A percentile compares a stretch with the other conserved stretches of the same genome.
These are phyloP conservation scores for Pachliopta kotzebuea DNA, from an alignment of 2,888 invertebrate genomes.

Conservation along the genomic window DNA sequence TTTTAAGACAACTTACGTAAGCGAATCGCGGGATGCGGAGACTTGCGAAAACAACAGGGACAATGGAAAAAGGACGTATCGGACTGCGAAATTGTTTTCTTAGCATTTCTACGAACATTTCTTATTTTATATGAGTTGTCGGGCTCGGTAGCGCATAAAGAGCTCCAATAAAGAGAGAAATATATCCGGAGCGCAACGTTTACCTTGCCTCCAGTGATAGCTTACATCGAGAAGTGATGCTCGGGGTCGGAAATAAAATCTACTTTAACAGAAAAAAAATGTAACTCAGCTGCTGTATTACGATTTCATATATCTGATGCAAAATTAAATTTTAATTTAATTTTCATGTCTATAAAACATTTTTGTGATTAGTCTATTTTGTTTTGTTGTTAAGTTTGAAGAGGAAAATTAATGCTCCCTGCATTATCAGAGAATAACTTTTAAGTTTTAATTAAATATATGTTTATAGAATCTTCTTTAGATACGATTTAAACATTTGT, in stretches of 20 bases:
- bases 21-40: constrained; percentile 32
- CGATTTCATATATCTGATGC: too few species aligned
- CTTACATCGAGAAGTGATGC: constrained; percentile 16
- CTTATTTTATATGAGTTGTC: constrained; percentile 38
- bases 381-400: too few species aligned
- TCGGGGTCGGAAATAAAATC: background rate
- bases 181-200: constrained; percentile 34
- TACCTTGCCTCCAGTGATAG: constrained; percentile 27
- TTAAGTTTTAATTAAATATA: too few species aligned
- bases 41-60: constrained; percentile 37
- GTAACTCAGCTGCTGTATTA: too few species aligned
- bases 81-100: constrained; percentile 49
- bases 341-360: too few species aligned
- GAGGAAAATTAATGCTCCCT: too few species aligned
- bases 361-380: too few species aligned
- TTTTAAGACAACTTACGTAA: constrained; percentile 28
- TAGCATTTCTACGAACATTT: constrained; percentile 34
- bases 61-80: constrained; percentile 43
- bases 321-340: too few species aligned
- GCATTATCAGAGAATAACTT: too few species aligned
- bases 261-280: background rate
- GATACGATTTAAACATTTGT: too few species aligned
- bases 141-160: constrained; percentile 32
- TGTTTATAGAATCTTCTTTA: too few species aligned
- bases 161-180: constrained; percentile 37